phyloP scores from a whole-genome alignment of 2,797 vertebrate species.

The Cossypha caffra region DNA sequence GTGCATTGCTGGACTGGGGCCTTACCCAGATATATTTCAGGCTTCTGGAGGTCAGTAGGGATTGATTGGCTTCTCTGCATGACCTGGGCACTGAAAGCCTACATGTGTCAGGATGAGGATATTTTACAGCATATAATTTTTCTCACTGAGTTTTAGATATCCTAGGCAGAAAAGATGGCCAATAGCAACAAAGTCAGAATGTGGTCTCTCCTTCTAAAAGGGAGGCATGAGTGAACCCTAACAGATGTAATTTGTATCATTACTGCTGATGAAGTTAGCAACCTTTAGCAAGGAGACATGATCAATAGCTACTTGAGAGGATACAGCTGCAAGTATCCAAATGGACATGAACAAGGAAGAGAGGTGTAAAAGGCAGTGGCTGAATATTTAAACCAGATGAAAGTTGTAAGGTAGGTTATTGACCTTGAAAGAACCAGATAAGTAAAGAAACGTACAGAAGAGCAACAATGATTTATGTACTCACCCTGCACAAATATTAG shows the following conservation, averaged over 20 bases:
- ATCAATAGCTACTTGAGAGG: slow-evolving; percentile 50
- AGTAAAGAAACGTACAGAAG: slow-evolving; percentile 13
- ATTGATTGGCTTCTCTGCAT: slow-evolving; percentile 6
- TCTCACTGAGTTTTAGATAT: not conserved
- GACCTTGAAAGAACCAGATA: slow-evolving; percentile 51
- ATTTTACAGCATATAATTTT: not conserved
- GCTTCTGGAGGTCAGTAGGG: not conserved
- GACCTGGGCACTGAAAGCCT: not conserved
- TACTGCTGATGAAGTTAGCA: slow-evolving; percentile 46
- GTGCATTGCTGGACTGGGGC: slow-evolving; percentile 5
- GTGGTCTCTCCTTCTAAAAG: not conserved
- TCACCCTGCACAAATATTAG: slow-evolving; percentile 46
- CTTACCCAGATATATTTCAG: not conserved
- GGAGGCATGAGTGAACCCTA: not conserved
- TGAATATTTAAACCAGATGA: slow-evolving; percentile 68
- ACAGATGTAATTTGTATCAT: slow-evolving; percentile 24
- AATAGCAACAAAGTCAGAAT: not conserved
- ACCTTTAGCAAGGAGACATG: slow-evolving; percentile 61
- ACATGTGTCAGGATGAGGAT: not conserved
- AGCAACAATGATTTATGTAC: slow-evolving; percentile 42
- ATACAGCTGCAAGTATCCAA: slow-evolving; percentile 47
- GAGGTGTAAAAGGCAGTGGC: slow-evolving; percentile 33
- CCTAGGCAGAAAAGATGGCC: not conserved
- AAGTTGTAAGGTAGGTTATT: slow-evolving; percentile 38
- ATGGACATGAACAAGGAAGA: slow-evolving; percentile 8